Conservation (phyloP, 2,113 vertebrate genomes). For the Vulpes ferrilata region DNA sequence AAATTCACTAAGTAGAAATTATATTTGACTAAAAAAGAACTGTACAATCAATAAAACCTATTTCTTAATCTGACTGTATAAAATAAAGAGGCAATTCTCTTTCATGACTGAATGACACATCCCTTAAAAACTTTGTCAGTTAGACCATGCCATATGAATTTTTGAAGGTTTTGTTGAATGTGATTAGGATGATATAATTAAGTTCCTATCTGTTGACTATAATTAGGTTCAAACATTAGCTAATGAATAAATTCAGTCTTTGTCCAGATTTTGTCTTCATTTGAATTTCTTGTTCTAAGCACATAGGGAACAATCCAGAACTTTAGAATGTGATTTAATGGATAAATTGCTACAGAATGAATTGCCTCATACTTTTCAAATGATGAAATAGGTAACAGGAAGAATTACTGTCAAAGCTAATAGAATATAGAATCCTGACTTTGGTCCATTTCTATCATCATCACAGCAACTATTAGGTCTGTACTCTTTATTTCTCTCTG, state of each 20-base stretch:
- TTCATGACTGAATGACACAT: neutral
- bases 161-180: neutral
- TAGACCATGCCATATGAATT: neutral
- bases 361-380: constrained; percentile 40
- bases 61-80: constrained; percentile 2
- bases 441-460: neutral
- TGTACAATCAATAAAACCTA: neutral
- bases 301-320: neutral
- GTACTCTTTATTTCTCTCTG: constrained; percentile 29
- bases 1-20: neutral
- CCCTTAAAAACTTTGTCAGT: neutral
- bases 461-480: neutral
- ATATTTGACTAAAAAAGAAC: neutral
- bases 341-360: neutral
- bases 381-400: constrained; percentile 13
- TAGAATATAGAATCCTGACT: neutral
- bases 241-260: neutral
- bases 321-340: neutral
- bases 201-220: neutral
- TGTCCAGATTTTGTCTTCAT: neutral
- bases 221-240: neutral
- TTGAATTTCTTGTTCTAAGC: constrained; percentile 13
- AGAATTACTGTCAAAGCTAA: neutral
- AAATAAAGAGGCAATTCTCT: neutral
- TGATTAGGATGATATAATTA: neutral